Conservation (phyloP, 2,113 vertebrate genomes). For the Falcunculus frontatus region DNA sequence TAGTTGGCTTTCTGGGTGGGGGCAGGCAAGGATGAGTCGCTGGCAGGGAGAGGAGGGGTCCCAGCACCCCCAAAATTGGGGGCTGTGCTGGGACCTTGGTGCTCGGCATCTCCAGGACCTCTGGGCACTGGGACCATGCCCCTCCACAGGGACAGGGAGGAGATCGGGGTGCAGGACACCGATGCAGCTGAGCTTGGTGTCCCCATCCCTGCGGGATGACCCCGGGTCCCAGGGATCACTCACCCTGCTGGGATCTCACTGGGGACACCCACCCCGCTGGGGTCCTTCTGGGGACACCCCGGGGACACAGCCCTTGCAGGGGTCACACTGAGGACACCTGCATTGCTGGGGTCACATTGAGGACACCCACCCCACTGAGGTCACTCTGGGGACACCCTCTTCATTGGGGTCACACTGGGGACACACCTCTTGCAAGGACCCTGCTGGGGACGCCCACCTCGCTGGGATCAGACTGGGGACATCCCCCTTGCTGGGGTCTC, state of each 20-base stretch:
- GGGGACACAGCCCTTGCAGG: background rate
- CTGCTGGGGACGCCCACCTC: background rate
- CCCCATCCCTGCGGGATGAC: too few species aligned
- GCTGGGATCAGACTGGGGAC: background rate
- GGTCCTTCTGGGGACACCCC: background rate
- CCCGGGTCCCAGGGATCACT: background rate
- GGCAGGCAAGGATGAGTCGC: accelerated
- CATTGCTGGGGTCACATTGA: accelerated
- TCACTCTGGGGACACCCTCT: background rate
- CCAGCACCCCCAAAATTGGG: accelerated
- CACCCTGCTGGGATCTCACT: conserved; percentile 67
- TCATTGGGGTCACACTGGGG: background rate
- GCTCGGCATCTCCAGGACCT: too few species aligned
- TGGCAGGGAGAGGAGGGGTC: accelerated
- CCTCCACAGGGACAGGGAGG: background rate
- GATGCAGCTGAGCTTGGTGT: background rate
- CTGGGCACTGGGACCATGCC: too few species aligned
- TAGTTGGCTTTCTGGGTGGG: conserved; percentile 86
- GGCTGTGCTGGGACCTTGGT: too few species aligned
- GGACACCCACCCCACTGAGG: background rate
- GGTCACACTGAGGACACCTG: background rate
- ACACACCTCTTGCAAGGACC: background rate
- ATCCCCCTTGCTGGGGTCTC: conserved; percentile 65
- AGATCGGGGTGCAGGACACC: accelerated
- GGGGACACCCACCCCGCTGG: too few species aligned